phyloP scores from a whole-genome alignment of 2,797 vertebrate genomes.

The Melanogrammus aeglefinus region DNA sequence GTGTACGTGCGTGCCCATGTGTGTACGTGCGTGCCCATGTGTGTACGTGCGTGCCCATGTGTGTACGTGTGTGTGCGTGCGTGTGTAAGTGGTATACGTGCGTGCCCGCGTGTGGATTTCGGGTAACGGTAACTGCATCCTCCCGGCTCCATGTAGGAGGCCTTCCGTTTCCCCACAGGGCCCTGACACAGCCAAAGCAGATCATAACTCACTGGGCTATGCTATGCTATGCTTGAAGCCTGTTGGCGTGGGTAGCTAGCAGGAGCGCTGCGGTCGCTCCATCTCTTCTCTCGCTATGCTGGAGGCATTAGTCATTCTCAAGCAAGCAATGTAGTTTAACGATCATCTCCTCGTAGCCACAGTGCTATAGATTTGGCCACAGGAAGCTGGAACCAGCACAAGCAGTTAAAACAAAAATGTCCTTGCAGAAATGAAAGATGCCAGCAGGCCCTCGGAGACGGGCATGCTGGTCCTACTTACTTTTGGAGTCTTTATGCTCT shows the following conservation, averaged over 20 bases:
- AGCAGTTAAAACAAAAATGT: not conserved
- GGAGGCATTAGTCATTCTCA: slow-evolving; percentile 1
- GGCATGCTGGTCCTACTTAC: not conserved
- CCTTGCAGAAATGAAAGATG: not conserved
- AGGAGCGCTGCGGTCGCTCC: not conserved
- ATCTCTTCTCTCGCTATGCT: not conserved
- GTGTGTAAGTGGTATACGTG: too few species aligned
- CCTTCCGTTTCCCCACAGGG: slow-evolving; percentile 55
- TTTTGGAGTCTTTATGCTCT: not conserved
- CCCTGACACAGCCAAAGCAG: slow-evolving; percentile 44
- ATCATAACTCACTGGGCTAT: slow-evolving; percentile 38
- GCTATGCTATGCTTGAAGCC: slow-evolving; percentile 24
- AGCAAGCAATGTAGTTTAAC: not conserved
- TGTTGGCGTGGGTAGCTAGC: slow-evolving; percentile 9
- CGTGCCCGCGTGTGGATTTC: not conserved
- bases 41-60: not conserved
- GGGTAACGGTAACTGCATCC: not conserved
- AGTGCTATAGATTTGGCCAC: not conserved
- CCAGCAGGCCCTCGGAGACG: not conserved
- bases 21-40: not conserved
- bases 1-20: not conserved
- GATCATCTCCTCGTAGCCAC: not conserved
- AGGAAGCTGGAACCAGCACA: not conserved
- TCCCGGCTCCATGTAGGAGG: slow-evolving; percentile 37
- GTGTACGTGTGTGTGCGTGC: not conserved